Percentiles rank a stretch among this genome's conserved stretches.
Conservation (phyloP, 1,140 invertebrate species). For the Phthorimaea operculella region DNA sequence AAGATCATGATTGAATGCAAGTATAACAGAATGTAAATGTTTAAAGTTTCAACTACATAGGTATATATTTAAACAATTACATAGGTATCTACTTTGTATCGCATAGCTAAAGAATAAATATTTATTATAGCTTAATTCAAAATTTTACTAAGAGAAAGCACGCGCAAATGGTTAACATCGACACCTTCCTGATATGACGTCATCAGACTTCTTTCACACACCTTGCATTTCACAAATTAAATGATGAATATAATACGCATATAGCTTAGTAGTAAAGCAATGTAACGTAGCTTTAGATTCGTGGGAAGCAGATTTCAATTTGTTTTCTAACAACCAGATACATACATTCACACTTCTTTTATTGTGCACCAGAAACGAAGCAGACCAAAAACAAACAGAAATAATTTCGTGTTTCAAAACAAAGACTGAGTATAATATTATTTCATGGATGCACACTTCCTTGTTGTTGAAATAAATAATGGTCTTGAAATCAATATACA, state of each 20-base stretch:
- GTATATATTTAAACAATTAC: constrained; percentile 11
- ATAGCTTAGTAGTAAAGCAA: background rate
- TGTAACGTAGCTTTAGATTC: too few relatives aligned
- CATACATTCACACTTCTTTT: too few relatives aligned
- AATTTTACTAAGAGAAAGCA: constrained; percentile 21
- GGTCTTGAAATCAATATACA: background rate
- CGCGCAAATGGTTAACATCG: constrained; percentile 14
- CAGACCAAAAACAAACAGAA: too few relatives aligned
- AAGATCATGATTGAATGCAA: background rate
- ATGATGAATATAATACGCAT: too few relatives aligned
- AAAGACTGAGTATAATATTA: too few relatives aligned
- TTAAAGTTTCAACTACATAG: constrained; percentile 19
- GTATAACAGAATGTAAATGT: constrained; percentile 1
- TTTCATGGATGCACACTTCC: too few relatives aligned
- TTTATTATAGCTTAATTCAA: constrained; percentile 12
- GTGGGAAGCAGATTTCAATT: too few relatives aligned
- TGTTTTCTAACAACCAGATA: too few relatives aligned
- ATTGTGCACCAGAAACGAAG: too few relatives aligned
- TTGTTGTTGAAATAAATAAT: too few relatives aligned
- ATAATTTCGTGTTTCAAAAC: too few relatives aligned
- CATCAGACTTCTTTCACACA: constrained; percentile 22
- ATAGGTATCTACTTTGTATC: constrained; percentile 22
- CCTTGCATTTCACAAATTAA: background rate
- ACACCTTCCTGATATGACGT: constrained; percentile 22
- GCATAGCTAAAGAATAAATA: constrained; percentile 24